Evolutionary conservation across 2,888 invertebrate genomes (phyloP), one percentile per base, ranked within the genome.

Genomic region (Prosopocoilus inquinatus): DNA sequence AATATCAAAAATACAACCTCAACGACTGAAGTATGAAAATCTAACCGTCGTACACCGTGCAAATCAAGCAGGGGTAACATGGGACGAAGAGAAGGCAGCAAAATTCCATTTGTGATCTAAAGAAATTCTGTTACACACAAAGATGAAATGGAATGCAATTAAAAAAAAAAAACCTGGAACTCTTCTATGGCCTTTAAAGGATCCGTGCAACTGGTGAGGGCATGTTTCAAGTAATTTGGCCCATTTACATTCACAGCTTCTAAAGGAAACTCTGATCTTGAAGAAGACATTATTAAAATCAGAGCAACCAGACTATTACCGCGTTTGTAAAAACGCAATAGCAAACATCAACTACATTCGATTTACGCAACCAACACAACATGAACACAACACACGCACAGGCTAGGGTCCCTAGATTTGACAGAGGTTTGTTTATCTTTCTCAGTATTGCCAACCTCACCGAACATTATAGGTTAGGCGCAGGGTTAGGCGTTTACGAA

Each of bases 121-220:
- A 61, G 57, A 58, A 55, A 50, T 12, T 12, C 15, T 35, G 36
- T 20, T 20, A 20, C 62, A 45, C 38, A 51, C 48, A 43, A 44
- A 32, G 33, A 36, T 36, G 15, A 54, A 49, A 28, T n/a, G 9
- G 5, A 5, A 16, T 20, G 7, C 20, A 28, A 4, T 36, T 38
- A 45, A 11, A 49, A 47, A 47, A 49, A 47, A 47, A 47, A 41
- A 49, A 87, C 87, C 81, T 97, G 96, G 81, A 98, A 98, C 76
- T 96, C 96, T 81, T 96, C 96, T 61, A 98, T 98, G n/a, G 97
- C 96, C 79, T 94, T 94, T 36, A 97, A 75, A 9, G 97, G 97
- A 79, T 98, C 96, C 0, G 94, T 94, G 73, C 96, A 96, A 70
- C 94, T 96, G 9, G 96, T 96, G 11, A 97, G 81, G 9, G 96